Evolutionary conservation across 2,113 vertebrate species (phyloP), one percentile per base, ranked within the genome.

Genomic region (Neodon shergylaensis): DNA sequence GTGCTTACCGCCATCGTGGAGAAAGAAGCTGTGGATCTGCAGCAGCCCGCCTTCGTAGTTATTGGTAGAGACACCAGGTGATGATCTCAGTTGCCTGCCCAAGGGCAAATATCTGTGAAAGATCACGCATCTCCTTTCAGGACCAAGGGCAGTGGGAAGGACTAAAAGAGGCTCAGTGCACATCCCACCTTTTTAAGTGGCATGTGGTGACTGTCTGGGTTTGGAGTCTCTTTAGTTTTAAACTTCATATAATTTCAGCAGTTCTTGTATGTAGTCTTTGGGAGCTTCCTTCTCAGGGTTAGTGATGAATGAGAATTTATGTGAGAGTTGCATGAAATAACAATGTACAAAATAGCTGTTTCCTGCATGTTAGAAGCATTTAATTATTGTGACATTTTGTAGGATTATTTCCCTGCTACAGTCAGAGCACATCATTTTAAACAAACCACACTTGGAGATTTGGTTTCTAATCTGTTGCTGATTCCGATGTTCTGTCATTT

Each of bases 61-160:
- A 97, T 99, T 36, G 99, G 99, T 33, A 99, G 98, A 98, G 99
- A 99, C 94, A 99, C 99, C 92, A 99, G 99, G 99, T 99, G 98
- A 95, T n/a, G 61, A 2, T 83, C 24, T 10, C 5, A 39, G 65
- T 54, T 54, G 17, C 10, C 76, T 22, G 21, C 4, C 14, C 17
- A 72, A n/a, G 78, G n/a, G 63, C 31, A 83, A 3, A 44, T 14
- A 44, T 76, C 28, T 78, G 68, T 58, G 65, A 42, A 42, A 13
- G 4, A 1, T 13, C 7, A n/a, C n/a, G 13, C 1, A 2, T 81
- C 17, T 44, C n/a, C 44, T n/a, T 83, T 28, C 47, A 61, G 31
- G 9, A 39, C 72, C 26, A 3, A 17, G 39, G 54, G 26, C 78
- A 33, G 6, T 7, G 9, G 26, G 39, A 66, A 36, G 84, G 66